Evolutionary conservation across 2,113 vertebrate genomes (phyloP).

Genomic region (Damaliscus lunatus): DNA sequence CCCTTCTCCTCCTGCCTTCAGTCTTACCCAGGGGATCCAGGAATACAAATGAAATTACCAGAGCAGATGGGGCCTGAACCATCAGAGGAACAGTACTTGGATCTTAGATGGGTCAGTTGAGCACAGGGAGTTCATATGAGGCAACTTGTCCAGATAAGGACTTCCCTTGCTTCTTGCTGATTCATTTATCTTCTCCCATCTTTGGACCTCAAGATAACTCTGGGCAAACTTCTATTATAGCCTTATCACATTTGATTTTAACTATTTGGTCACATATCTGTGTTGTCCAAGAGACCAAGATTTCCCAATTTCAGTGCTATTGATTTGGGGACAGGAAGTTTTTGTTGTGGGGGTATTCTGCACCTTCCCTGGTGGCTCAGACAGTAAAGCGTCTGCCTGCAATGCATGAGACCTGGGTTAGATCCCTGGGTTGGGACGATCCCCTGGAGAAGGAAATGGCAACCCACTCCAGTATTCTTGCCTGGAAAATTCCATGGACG

Average conservation of each 20-base stretch:
- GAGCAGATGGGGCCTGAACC: not conserved
- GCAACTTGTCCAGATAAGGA: rapidly evolving
- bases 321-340: rapidly evolving
- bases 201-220: not conserved
- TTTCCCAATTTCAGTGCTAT: not conserved
- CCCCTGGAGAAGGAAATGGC: not conserved
- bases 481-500: not conserved
- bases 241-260: not conserved
- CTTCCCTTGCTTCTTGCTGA: not conserved
- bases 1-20: not conserved
- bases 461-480: not conserved
- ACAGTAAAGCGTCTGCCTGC: not conserved
- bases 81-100: not conserved
- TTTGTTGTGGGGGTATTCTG: not conserved
- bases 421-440: not conserved
- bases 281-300: not conserved
- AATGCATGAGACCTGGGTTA: not conserved
- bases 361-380: not conserved
- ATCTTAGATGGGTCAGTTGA: rapidly evolving
- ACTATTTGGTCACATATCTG: no score
- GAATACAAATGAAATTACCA: not conserved
- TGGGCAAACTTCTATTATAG: rapidly evolving
- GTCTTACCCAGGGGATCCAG: not conserved
- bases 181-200: not conserved
- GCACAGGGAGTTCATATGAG: rapidly evolving